These are phyloP conservation scores for Aphelenchoides fujianensis DNA, from an alignment of 1,140 invertebrate genomes.

Conservation along the genomic window DNA sequence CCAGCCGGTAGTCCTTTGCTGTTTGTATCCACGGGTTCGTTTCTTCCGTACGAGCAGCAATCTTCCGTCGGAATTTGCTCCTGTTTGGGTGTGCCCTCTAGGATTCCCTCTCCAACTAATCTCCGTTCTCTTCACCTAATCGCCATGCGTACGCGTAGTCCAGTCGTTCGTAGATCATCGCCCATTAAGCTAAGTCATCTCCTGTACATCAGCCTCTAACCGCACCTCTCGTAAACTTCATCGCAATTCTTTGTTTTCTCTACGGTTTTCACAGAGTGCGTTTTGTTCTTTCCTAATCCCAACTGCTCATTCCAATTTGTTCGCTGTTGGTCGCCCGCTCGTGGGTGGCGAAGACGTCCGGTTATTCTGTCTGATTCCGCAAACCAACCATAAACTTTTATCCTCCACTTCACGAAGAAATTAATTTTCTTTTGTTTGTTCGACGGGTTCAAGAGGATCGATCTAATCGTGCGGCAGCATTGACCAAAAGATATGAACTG, in stretches of 20 bases:
- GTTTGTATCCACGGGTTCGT: neutral
- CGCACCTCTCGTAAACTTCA: neutral
- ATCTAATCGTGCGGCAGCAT: no score
- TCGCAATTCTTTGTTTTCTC: neutral
- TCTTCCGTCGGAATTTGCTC: no score
- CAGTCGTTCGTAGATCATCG: no score
- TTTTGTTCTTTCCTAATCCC: neutral
- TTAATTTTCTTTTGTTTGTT: no score
- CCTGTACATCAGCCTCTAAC: no score
- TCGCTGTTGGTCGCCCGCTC: neutral
- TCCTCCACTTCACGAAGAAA: neutral
- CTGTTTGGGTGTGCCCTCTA: no score
- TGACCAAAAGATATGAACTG: no score
- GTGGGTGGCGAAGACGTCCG: neutral
- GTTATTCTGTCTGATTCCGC: neutral
- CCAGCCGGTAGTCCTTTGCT: neutral
- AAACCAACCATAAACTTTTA: constrained; percentile 2
- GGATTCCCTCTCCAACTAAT: no score
- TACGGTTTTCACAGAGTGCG: neutral
- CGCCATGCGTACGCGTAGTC: no score
- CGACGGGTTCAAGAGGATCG: no score
- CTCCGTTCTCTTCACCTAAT: no score
- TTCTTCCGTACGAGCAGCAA: neutral
- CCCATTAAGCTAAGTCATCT: no score
- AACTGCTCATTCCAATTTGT: neutral